Conservation (phyloP, 2,888 invertebrate species). For the Digitonthophagus gazella region DNA sequence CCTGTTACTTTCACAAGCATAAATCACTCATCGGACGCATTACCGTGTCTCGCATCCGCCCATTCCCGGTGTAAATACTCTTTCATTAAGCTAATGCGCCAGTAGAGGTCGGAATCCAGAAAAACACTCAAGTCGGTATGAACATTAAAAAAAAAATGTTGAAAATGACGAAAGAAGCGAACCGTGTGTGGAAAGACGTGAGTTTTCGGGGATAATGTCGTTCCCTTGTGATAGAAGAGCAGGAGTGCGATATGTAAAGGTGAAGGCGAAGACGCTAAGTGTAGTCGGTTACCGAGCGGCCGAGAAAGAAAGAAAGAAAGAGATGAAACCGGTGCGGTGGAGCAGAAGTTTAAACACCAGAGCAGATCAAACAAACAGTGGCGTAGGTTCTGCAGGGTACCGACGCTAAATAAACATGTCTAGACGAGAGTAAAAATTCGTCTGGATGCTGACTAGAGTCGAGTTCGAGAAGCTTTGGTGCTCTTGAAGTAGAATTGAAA, state of each 20-base stretch:
- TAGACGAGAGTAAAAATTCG: not conserved
- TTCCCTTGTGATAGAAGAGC: too few species aligned
- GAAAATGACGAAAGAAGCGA: not conserved
- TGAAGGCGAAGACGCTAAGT: not conserved
- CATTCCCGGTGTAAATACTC: slow-evolving; percentile 23
- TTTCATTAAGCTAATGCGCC: slow-evolving; percentile 27
- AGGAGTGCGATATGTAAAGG: not conserved
- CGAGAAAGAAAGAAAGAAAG: not conserved
- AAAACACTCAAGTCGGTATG: slow-evolving; percentile 1
- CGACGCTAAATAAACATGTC: slow-evolving; percentile 11
- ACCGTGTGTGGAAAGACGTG: not conserved
- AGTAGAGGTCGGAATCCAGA: not conserved
- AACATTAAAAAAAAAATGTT: not conserved
- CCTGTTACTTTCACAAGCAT: not conserved
- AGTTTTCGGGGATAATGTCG: not conserved
- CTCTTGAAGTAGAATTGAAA: too few species aligned
- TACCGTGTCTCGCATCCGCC: slow-evolving; percentile 9
- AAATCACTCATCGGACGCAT: slow-evolving; percentile 6
- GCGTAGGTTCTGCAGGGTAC: not conserved
- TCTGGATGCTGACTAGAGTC: not conserved
- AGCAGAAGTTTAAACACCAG: slow-evolving; percentile 10
- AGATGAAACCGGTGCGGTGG: not conserved
- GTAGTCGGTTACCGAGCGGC: too few species aligned
- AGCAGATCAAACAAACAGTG: slow-evolving; percentile 8
- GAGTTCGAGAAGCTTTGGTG: not conserved